These are phyloP conservation scores for Diplodus puntazzo DNA, from an alignment of 2,797 vertebrate genomes.

Conservation along the genomic window DNA sequence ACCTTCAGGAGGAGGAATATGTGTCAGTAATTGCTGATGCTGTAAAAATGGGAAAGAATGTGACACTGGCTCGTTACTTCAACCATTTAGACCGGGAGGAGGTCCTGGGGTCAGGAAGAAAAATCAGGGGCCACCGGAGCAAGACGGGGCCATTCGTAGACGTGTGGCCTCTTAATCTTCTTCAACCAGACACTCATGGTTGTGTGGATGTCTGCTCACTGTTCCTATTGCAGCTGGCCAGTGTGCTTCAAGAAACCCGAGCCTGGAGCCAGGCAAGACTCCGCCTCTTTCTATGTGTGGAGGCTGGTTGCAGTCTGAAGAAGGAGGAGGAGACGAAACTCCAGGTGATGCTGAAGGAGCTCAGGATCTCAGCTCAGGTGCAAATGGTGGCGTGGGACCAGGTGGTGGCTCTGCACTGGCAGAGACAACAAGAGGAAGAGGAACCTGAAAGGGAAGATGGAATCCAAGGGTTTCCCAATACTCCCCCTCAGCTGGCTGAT, in stretches of 20 bases:
- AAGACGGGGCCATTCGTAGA: slow-evolving; percentile 78
- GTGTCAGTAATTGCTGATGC: slow-evolving; percentile 89
- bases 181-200: slow-evolving; percentile 86
- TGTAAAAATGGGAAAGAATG: slow-evolving; percentile 92
- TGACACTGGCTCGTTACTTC: slow-evolving; percentile 88
- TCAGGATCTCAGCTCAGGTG: slow-evolving; percentile 89
- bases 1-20: slow-evolving; percentile 86
- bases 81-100: slow-evolving; percentile 81
- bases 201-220: slow-evolving; percentile 91
- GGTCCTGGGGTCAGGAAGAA: slow-evolving; percentile 45
- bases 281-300: slow-evolving; percentile 90
- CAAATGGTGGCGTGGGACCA: slow-evolving; percentile 88
- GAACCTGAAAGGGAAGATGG: background rate
- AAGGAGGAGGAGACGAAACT: slow-evolving; percentile 87
- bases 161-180: slow-evolving; percentile 91
- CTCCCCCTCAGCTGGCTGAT: slow-evolving; percentile 84
- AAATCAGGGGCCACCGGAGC: slow-evolving; percentile 16
- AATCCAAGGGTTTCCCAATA: slow-evolving; percentile 79
- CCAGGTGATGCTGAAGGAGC: slow-evolving; percentile 86
- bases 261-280: slow-evolving; percentile 87
- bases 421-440: slow-evolving; percentile 60
- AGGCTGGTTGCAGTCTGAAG: slow-evolving; percentile 83
- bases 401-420: slow-evolving; percentile 89
- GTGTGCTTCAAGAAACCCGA: slow-evolving; percentile 88
- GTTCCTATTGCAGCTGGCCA: slow-evolving; percentile 92